Evolutionary conservation across 2,797 vertebrate species (phyloP).

Genomic region (Acanthurus leucopareius): DNA sequence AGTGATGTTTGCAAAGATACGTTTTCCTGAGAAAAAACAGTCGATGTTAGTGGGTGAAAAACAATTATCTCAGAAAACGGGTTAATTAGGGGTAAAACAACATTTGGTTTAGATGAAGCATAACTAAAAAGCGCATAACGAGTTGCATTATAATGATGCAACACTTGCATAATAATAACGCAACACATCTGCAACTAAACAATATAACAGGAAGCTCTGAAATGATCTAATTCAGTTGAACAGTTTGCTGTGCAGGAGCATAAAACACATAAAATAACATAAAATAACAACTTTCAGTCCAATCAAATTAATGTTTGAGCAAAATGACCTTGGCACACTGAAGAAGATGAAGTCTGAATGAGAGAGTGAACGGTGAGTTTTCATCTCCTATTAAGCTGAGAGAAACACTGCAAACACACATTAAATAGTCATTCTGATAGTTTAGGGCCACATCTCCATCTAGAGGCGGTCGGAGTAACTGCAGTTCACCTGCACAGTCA

Average conservation of each 20-base stretch:
- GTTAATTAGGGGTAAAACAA: constrained; percentile 1
- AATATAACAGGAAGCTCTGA: background rate
- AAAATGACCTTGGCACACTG: too few species aligned
- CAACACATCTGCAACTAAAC: background rate
- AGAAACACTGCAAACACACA: background rate
- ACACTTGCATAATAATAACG: constrained; percentile 5
- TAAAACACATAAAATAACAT: too few species aligned
- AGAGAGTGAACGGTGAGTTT: constrained; percentile 11
- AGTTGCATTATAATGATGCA: constrained; percentile 25
- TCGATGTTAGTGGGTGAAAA: background rate
- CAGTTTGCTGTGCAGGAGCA: too few species aligned
- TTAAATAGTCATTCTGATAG: background rate
- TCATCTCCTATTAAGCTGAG: background rate
- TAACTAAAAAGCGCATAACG: constrained; percentile 7
- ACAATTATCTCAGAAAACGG: constrained; percentile 13
- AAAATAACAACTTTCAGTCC: too few species aligned
- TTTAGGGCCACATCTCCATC: constrained; percentile 59
- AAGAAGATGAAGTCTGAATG: constrained; percentile 8
- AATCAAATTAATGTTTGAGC: too few species aligned
- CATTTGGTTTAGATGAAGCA: constrained; percentile 18
- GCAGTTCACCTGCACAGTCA: constrained; percentile 9
- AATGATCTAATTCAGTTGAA: background rate
- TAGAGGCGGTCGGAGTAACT: constrained; percentile 25
- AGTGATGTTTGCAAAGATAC: constrained; percentile 1
- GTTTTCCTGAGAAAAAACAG: background rate